Evolutionary conservation across 1,140 invertebrate genomes (phyloP).

Genomic region (Antheraea pernyi): DNA sequence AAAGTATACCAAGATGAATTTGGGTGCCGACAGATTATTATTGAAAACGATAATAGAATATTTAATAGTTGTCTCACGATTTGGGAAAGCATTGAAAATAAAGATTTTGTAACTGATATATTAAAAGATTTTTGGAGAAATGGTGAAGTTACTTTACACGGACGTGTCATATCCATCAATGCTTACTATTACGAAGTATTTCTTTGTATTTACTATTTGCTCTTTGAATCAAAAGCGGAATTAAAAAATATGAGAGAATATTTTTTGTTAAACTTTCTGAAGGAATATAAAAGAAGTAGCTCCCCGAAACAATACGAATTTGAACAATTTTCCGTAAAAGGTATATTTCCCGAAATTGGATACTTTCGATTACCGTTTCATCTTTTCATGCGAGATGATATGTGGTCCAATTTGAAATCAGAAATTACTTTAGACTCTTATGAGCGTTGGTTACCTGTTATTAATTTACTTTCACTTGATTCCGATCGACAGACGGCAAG

Average conservation of each 20-base stretch:
- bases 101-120: constrained; percentile 63
- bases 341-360: constrained; percentile 75
- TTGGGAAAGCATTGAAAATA: constrained; percentile 67
- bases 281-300: constrained; percentile 66
- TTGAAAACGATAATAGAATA: constrained; percentile 48
- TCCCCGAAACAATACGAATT: constrained; percentile 73
- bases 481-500: constrained; percentile 63
- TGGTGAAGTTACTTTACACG: constrained; percentile 72
- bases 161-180: constrained; percentile 66
- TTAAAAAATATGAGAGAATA: constrained; percentile 63
- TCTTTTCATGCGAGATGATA: constrained; percentile 70
- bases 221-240: constrained; percentile 45
- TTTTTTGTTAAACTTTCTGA: constrained; percentile 69
- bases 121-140: constrained; percentile 73
- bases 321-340: constrained; percentile 75
- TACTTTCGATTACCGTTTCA: constrained; percentile 73
- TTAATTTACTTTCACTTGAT: constrained; percentile 61
- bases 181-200: constrained; percentile 77
- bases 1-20: constrained; percentile 55
- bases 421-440: constrained; percentile 77
- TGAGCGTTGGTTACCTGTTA: constrained; percentile 70
- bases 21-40: constrained; percentile 43
- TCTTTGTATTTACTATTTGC: constrained; percentile 65
- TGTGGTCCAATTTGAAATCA: constrained; percentile 75
- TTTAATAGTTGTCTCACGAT: constrained; percentile 58